Evolutionary conservation across 2,113 vertebrate species (phyloP).

Genomic region (Mungos mungo): DNA sequence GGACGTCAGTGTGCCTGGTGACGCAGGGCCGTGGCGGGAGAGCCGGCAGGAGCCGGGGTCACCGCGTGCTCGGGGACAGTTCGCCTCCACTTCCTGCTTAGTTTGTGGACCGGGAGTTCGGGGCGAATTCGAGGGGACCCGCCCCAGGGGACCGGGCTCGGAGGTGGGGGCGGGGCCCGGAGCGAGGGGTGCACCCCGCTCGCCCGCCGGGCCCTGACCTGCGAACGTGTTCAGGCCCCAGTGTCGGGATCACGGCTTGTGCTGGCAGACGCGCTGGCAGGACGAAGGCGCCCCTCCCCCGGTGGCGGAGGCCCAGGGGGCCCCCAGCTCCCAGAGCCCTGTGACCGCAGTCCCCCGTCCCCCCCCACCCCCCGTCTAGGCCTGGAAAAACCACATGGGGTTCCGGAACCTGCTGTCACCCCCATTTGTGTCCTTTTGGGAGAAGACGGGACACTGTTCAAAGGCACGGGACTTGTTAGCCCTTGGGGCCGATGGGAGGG

Average conservation of each 20-base stretch:
- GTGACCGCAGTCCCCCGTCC: constrained; percentile 37
- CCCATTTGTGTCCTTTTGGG: not conserved
- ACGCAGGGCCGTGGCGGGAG: rapidly evolving
- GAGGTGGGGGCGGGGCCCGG: not conserved
- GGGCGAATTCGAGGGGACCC: not conserved
- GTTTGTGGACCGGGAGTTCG: not conserved
- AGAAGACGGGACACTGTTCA: not conserved
- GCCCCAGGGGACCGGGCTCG: rapidly evolving
- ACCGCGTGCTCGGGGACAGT: not conserved
- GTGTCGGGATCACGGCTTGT: not conserved
- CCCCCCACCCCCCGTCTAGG: constrained; percentile 45
- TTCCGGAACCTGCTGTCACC: not conserved
- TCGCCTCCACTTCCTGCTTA: not conserved
- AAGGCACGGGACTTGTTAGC: not conserved
- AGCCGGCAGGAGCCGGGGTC: not conserved
- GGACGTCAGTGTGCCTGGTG: rapidly evolving
- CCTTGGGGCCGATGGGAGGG: rapidly evolving
- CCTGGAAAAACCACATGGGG: not conserved
- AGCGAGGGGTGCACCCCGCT: not conserved
- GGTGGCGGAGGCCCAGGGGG: not conserved
- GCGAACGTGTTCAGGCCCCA: not conserved
- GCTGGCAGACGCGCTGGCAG: not conserved
- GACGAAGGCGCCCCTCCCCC: not conserved
- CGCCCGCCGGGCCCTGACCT: not conserved
- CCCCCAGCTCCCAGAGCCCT: not conserved